Base-by-base conservation (phyloP, 2,888 invertebrate species). In the Acholoe squamosa region DNA sequence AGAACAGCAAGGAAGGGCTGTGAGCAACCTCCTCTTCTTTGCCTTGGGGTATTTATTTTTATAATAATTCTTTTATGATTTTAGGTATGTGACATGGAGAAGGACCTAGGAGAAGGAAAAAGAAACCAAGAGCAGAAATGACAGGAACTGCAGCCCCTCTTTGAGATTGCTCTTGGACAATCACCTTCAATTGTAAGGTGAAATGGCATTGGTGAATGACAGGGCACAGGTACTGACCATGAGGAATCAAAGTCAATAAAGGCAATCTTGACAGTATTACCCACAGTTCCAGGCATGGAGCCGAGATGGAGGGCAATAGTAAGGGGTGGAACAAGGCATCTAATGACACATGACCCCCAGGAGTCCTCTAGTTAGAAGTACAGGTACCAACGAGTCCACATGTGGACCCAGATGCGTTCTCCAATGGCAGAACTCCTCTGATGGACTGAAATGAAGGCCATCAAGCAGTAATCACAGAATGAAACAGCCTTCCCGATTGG, bases 401-500 rank as follows among this genome's bases (percentile, higher is more conserved):
- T 1, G 25, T 28, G 71, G 28, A 28, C 71, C 14, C 14, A n/a
- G n/a, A 1, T n/a, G n/a, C n/a, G n/a, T n/a, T n/a, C n/a, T n/a
- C 28, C 71, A 71, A 28, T 71, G 71, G 28, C n/a, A 71, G 71
- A 3, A 0, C 31, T 7, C 71, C 3, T 0, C 71, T 28, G 71
- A 71, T 71, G 71, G 28, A 3, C n/a, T 71, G 71, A 34, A 43
- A 80, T 80, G 80, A 43, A 19, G 80, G 43, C 80, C 43, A 80
- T 80, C 80, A 80, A 0, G 12, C 0, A 0, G 34, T 80, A 80
- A 80, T 80, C 43, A 34, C 80, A 80, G 80, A 80, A 80, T 80
- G 34, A 80, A 80, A 80, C 80, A 43, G 80, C 34, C 80, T n/a
- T 34, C 12, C 80, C 34, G 80, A 80, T 80, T 80, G 80, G 80